phyloP scores from a whole-genome alignment of 1,140 invertebrate species.

The Anadara kagoshimensis region DNA sequence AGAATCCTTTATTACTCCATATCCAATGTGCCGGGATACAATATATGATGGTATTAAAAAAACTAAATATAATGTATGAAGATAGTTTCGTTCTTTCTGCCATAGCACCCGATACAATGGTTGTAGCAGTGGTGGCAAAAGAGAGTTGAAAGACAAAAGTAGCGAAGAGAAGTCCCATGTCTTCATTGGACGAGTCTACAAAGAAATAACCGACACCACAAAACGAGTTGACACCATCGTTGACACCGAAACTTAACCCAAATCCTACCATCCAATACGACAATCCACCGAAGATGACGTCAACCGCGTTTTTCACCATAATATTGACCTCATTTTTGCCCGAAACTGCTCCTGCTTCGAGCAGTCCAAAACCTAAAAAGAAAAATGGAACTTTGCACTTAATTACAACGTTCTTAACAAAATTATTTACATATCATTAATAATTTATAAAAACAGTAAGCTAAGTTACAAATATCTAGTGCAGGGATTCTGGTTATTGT shows the following conservation, averaged over 20 bases:
- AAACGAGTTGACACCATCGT: conserved; percentile 80
- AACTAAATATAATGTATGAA: conserved; percentile 77
- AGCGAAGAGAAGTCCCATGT: conserved; percentile 70
- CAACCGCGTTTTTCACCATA: conserved; percentile 78
- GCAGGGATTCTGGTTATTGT: too few species aligned
- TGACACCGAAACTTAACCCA: conserved; percentile 90
- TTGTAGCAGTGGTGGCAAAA: conserved; percentile 68
- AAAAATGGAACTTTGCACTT: too few species aligned
- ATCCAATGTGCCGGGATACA: conserved; percentile 95
- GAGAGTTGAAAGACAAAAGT: conserved; percentile 67
- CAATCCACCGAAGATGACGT: conserved; percentile 89
- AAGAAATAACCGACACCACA: conserved; percentile 78
- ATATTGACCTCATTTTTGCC: conserved; percentile 79
- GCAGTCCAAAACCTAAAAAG: conserved; percentile 74
- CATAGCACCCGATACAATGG: conserved; percentile 77
- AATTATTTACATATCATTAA: too few species aligned
- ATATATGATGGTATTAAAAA: conserved; percentile 83
- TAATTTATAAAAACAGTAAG: too few species aligned
- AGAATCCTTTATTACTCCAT: conserved; percentile 54
- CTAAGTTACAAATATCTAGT: too few species aligned
- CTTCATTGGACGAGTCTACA: conserved; percentile 69
- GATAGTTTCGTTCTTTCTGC: conserved; percentile 77
- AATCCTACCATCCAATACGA: conserved; percentile 97
- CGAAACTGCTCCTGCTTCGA: conserved; percentile 78
- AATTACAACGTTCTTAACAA: too few species aligned